These are phyloP conservation scores for Crotalus tigris DNA, from an alignment of 2,113 vertebrate species.

Conservation along the genomic window DNA sequence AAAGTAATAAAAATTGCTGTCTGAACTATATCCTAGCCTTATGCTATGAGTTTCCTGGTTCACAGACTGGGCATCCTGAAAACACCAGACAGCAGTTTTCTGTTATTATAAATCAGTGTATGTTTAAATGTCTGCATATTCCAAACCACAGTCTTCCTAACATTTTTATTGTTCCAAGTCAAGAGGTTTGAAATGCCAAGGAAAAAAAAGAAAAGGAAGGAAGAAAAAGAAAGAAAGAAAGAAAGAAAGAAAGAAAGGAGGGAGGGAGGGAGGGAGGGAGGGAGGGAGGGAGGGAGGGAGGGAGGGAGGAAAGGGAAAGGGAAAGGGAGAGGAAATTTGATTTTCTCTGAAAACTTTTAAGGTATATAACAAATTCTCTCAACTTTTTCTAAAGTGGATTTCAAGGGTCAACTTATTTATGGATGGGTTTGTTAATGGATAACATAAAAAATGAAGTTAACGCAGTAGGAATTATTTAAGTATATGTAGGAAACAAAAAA, in stretches of 20 bases:
- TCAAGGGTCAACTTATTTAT: conserved; percentile 17
- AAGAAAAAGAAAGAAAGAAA: neutral
- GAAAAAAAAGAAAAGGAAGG: conserved; percentile 16
- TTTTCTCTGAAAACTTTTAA: conserved; percentile 52
- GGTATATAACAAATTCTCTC: conserved; percentile 45
- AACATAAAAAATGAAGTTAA: neutral
- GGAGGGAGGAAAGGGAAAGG: conserved; percentile 17
- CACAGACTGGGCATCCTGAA: neutral
- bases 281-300: too few relatives aligned
- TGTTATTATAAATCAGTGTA: conserved; percentile 47
- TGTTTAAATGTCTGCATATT: conserved; percentile 45
- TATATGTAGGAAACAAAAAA: neutral
- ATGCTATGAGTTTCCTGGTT: neutral
- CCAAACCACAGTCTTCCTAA: conserved; percentile 62
- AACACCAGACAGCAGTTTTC: conserved; percentile 43
- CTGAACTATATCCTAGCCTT: neutral
- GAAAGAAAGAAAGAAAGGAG: conserved; percentile 13
- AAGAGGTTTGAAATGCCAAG: conserved; percentile 63
- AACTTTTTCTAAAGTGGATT: conserved; percentile 62
- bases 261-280: neutral
- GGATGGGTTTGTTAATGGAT: neutral
- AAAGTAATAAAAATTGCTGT: neutral
- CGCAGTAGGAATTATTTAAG: neutral
- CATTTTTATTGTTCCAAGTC: conserved; percentile 56
- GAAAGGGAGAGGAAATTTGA: conserved; percentile 51